These are phyloP conservation scores for Drosophila elegans DNA, from an alignment of 1,140 invertebrate genomes.

Conservation along the genomic window DNA sequence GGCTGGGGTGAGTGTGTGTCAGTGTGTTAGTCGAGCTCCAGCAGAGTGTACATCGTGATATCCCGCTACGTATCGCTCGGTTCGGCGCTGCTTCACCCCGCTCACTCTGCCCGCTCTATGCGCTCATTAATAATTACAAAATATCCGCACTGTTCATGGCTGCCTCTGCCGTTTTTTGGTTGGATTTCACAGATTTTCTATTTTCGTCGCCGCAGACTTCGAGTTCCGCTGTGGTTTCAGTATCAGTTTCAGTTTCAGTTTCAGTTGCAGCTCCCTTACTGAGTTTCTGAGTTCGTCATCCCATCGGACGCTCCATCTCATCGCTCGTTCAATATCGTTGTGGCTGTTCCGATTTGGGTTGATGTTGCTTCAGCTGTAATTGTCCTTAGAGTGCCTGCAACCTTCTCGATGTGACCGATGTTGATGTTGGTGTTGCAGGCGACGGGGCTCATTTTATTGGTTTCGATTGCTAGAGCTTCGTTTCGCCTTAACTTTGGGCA, in stretches of 20 bases:
- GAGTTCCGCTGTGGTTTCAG: slow-evolving; percentile 29
- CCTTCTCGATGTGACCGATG: slow-evolving; percentile 38
- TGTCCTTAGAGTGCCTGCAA: slow-evolving; percentile 53
- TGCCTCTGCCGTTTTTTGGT: slow-evolving; percentile 24
- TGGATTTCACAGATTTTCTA: slow-evolving; percentile 31
- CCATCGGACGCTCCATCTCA: slow-evolving; percentile 69
- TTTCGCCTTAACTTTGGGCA: slow-evolving; percentile 59
- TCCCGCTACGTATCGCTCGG: slow-evolving; percentile 59
- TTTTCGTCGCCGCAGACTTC: slow-evolving; percentile 20
- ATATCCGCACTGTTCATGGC: slow-evolving; percentile 54
- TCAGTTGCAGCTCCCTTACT: slow-evolving; percentile 33
- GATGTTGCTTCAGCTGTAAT: slow-evolving; percentile 13
- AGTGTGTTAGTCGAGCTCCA: slow-evolving; percentile 50
- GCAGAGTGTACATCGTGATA: slow-evolving; percentile 59
- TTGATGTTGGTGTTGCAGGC: slow-evolving; percentile 46
- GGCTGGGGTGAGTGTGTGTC: slow-evolving; percentile 17
- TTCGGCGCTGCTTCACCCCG: slow-evolving; percentile 21
- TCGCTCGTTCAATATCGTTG: slow-evolving; percentile 45
- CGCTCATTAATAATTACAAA: slow-evolving; percentile 60
- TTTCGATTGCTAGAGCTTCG: slow-evolving; percentile 44
- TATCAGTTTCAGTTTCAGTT: slow-evolving; percentile 19
- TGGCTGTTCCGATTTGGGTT: slow-evolving; percentile 2
- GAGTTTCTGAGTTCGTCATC: slow-evolving; percentile 58
- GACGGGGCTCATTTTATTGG: slow-evolving; percentile 63
- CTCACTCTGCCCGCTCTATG: slow-evolving; percentile 45